Evolutionary conservation across 2,888 invertebrate genomes (phyloP), one percentile per base, ranked within the genome.

Genomic region (Pandemis corylana): DNA sequence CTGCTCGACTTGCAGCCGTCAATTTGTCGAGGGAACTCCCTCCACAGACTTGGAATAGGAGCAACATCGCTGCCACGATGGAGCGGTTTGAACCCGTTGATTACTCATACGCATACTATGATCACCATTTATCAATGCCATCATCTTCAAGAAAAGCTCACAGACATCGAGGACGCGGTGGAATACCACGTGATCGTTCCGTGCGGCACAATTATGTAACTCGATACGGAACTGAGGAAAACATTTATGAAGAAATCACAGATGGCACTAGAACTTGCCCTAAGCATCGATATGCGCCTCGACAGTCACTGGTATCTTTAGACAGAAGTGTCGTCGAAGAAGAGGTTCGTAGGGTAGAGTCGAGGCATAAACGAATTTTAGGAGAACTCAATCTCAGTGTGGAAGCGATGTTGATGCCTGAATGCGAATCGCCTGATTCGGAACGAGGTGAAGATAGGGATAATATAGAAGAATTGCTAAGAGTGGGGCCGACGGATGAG

Each of bases 381-480:
- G 98, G 97, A 63, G 97, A 98, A 89, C 93, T 98, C 76, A 98
- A 98, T 94, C 95, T 98, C 76, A 97, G 98, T 81, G 97, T 97
- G 63, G 98, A 98, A 92, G 98, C 97, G 64, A 98, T 98, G 97
- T 91, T 98, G 79, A 98, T 98, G 98, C 98, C 98, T 20, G 96
- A 96, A 84, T 96, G 96, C 78, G 95, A 95, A 91, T 96, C 95
- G 79, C 96, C 95, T 80, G 95, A 95, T 87, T 96, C 96, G 68
- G 96, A 96, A 87, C 95, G 96, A 83, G 95, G 95, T 75, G 95
- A 95, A 84, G 95, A 95, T 78, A 95, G 95, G 84, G 96, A 96
- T 85, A 96, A 95, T 84, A 93, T 95, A 78, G 95, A 95, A 82
- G 96, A 97, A 85, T 89, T 97, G 79, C 90, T 97, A 80, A 95